Evolutionary conservation across 2,888 invertebrate species (phyloP), one percentile per base, ranked within the genome.

Genomic region (Amphipoea lucens): DNA sequence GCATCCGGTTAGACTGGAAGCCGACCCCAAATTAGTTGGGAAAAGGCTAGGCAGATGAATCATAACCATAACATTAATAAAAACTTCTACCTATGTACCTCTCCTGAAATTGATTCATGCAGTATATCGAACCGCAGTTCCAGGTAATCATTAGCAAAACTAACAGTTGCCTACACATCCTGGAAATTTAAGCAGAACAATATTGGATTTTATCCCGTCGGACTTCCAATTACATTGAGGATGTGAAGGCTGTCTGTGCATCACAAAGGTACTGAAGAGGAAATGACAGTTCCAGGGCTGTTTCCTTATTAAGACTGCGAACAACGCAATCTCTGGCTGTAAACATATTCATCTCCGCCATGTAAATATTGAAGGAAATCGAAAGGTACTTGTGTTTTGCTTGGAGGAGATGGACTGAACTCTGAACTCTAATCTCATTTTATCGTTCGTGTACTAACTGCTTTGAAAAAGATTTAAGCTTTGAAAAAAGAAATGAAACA

Each of bases 291-390:
- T 69, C 48, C 82, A 79, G 67, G 71, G 85, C 83, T 80, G 77
- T 85, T 89, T 88, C 89, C 89, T 82, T 83, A 81, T 82, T 66
- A 87, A 48, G 77, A 81, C 73, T 36, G 20, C 42, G 42, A 79
- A 80, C 72, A 81, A 87, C 29, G 74, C 72, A 76, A 68, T 74
- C 60, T 63, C n/a, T n/a, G 29, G 51, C 40, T 77, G 76, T 79
- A 54, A 78, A 78, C 69, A 79, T 85, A 77, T 82, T 77, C 75
- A 87, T 88, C 75, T 84, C 78, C 81, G 67, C 65, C 71, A 4
- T 70, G 70, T 54, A 75, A 75, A 45, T 76, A 69, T 70, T 63
- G 42, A 42, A 82, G 73, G 83, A 85, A 85, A 74, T 83, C 48
- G 83, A 76, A 86, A 75, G 7, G 40, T 63, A 62, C 17, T 45